Base-by-base conservation (phyloP, 2,113 vertebrate genomes). In the Circaetus cinerascens region DNA sequence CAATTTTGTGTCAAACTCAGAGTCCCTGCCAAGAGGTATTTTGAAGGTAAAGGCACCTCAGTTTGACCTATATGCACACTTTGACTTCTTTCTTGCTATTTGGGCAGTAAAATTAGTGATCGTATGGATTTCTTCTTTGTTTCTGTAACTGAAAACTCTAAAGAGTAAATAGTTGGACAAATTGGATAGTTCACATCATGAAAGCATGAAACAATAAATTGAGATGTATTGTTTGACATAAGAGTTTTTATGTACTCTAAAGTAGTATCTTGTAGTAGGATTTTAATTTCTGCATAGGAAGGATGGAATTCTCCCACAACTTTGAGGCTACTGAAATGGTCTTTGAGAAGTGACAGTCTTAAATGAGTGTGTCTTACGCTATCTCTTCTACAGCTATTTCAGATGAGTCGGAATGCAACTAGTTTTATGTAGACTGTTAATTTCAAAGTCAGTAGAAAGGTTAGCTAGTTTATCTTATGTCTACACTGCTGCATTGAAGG, bases 1-100 rank as follows among this genome's bases (percentile, higher is more conserved):
- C 15, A 99, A 99, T 97, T 99, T 99, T 41, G 81, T 99, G 72
- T 93, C 97, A 3, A 95, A 92, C 11, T 99, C 99, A 3, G 97
- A 98, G 32, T 97, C 96, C 40, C 97, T 99, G 75, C 98, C 99
- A 64, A 98, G 97, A 96, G 99, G 99, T 41, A 95, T 99, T 85
- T 96, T 99, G 86, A 98, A 98, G 98, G 99, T 99, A 97, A 98
- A 95, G 69, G 34, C 18, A 16, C 73, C 43, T 76, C 26, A 6
- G 5, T 51, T 69, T 38, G 40, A 36, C 20, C 15, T 4, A 0
- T 23, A 5, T 36, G 30, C 4, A 4, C 2, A 1, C 20, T 85
- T 60, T 27, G 22, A 21, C 10, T 14, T 7, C 25, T 55, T 48
- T 36, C 11, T 46, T 76, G 51, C 23, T 84, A 2, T 30, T 72